Conservation (phyloP, 2,113 vertebrate species). For the Pomatorhinus ruficollis region DNA sequence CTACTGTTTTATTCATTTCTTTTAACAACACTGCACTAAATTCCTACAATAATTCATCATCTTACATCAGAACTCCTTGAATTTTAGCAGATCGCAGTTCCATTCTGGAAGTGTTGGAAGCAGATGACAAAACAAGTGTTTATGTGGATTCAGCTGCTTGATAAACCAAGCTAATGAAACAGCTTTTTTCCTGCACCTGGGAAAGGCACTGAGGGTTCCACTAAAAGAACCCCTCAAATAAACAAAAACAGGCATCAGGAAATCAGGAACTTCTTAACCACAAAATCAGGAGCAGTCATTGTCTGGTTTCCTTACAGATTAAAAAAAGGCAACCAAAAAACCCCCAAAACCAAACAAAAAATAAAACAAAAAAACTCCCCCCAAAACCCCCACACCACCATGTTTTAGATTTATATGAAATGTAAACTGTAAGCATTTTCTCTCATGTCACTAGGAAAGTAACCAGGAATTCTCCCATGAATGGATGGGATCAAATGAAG, state of each 20-base stretch:
- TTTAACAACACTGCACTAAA: conserved; percentile 37
- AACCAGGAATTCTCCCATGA: neutral
- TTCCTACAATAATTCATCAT: neutral
- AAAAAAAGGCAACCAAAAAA: neutral
- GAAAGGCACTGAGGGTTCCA: neutral
- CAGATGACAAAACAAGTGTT: neutral
- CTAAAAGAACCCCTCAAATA: neutral
- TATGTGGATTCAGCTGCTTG: neutral
- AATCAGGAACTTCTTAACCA: neutral
- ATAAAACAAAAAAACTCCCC: too few relatives aligned
- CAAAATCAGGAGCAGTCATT: neutral
- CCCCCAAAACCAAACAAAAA: too few relatives aligned
- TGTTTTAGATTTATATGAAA: neutral
- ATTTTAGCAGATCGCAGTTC: conserved; percentile 47
- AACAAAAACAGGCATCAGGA: neutral
- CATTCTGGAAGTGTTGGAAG: neutral
- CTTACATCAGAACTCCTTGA: conserved; percentile 18
- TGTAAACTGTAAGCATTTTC: neutral
- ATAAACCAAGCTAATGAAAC: neutral
- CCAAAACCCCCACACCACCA: too few relatives aligned
- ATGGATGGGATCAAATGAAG: neutral
- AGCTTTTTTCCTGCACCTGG: neutral
- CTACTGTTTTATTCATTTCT: conserved; percentile 48
- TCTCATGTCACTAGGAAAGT: neutral
- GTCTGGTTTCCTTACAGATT: neutral